Evolutionary conservation across 1,140 invertebrate species (phyloP).

Genomic region (Atta texana): DNA sequence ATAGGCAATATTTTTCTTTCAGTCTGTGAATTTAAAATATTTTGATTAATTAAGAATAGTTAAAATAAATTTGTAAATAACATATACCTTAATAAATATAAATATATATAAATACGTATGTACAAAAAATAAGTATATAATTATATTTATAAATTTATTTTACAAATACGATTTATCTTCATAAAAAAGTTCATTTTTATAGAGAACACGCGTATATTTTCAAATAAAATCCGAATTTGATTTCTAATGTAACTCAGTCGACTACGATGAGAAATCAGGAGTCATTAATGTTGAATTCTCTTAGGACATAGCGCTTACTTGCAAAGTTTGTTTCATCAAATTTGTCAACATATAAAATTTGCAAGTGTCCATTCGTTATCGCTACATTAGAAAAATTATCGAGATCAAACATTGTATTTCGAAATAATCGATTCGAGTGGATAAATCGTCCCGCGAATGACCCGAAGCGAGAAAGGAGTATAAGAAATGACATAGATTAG

Average conservation of each 20-base stretch:
- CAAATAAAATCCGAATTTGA: neutral
- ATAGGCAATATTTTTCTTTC: neutral
- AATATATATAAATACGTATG: neutral
- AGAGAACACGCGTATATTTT: neutral
- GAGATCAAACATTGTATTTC: slow-evolving; percentile 63
- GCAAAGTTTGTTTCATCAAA: slow-evolving; percentile 10
- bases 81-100: slow-evolving; percentile 8
- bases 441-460: slow-evolving; percentile 55
- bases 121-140: slow-evolving; percentile 16
- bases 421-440: slow-evolving; percentile 47
- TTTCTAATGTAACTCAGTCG: slow-evolving; percentile 8
- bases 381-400: slow-evolving; percentile 62
- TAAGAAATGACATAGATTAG: slow-evolving; percentile 36
- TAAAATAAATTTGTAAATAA: slow-evolving; percentile 35
- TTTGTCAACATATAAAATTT: slow-evolving; percentile 54
- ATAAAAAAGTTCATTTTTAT: neutral
- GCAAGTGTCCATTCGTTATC: slow-evolving; percentile 39
- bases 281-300: slow-evolving; percentile 7
- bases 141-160: slow-evolving; percentile 19
- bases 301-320: neutral
- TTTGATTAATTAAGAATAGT: neutral
- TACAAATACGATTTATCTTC: neutral
- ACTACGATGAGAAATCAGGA: neutral
- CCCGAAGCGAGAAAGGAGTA: slow-evolving; percentile 66
- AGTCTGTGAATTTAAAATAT: neutral